A percentile compares a stretch with the other conserved stretches of the same genome.
These are phyloP conservation scores for Propsilocerus akamusi DNA, from an alignment of 1,140 invertebrate genomes.

Conservation along the genomic window DNA sequence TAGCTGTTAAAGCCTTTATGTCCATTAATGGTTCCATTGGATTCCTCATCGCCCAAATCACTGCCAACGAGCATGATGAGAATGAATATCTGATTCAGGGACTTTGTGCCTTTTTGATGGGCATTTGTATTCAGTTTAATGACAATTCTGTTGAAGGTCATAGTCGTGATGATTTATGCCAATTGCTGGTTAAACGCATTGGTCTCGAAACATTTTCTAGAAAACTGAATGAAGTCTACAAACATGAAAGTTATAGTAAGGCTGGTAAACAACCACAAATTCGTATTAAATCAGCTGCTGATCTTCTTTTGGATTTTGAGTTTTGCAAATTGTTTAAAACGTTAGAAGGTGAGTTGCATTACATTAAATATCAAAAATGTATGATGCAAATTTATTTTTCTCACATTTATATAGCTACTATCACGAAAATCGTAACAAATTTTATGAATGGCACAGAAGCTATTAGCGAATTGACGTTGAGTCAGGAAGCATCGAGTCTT, in stretches of 20 bases:
- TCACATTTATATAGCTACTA: constrained; percentile 10
- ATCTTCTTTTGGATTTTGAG: constrained; percentile 86
- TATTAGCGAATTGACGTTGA: constrained; percentile 28
- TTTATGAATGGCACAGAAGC: constrained; percentile 25
- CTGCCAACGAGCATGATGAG: constrained; percentile 66
- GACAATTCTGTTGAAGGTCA: constrained; percentile 68
- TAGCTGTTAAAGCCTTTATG: constrained; percentile 70
- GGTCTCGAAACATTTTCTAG: constrained; percentile 79
- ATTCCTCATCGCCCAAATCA: constrained; percentile 61
- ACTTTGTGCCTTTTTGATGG: constrained; percentile 85
- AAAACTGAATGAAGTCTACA: constrained; percentile 67
- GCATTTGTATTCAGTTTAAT: constrained; percentile 83
- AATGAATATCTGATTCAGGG: constrained; percentile 76
- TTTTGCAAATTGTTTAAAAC: constrained; percentile 80
- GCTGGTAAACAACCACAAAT: constrained; percentile 88
- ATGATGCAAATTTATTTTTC: not conserved
- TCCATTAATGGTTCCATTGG: constrained; percentile 69
- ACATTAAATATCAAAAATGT: not conserved
- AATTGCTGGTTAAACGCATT: constrained; percentile 74
- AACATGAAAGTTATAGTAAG: constrained; percentile 78
- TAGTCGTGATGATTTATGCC: constrained; percentile 56
- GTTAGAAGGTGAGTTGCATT: constrained; percentile 38
- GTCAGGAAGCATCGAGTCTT: constrained; percentile 33
- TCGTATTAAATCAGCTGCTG: constrained; percentile 47
- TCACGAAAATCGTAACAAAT: constrained; percentile 18